Evolutionary conservation across 2,797 vertebrate species (phyloP), one percentile per base, ranked within the genome.

Genomic region (Sebastes jordani): DNA sequence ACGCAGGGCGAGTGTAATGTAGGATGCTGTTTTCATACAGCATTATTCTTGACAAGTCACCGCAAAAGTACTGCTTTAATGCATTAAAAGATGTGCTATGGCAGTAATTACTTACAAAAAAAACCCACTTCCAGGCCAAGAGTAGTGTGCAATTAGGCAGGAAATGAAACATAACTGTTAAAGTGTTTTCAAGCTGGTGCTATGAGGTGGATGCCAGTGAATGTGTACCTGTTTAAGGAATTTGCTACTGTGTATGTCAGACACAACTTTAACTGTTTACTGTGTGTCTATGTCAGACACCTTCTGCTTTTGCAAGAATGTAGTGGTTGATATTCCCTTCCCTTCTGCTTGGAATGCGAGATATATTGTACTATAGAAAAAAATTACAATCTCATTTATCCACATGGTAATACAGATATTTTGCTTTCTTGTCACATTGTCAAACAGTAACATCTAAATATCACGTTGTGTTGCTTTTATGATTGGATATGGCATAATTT

Each of bases 41-140:
- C 46, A 63, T 74, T 74, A 69, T 74, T 80, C 67, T 78, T 76
- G 64, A 84, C 68, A 5, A 76, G 30, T 49, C 18, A 38, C 71
- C 42, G 20, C 65, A 66, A 79, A 81, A 78, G 38, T 64, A 56
- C 0, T 63, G 38, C 70, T 70, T 68, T 46, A 71, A 65, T 69
- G 71, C 10, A 74, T 68, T 59, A n/a, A 76, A 66, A 54, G 58
- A 27, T 34, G 16, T 63, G 23, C 63, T 32, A 2, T 38, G 54
- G 4, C 55, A 38, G 29, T 68, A 71, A 72, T 74, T 77, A 34
- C 42, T n/a, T 30, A 46, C 62, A 71, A 81, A 74, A 11, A 49
- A 11, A 8, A 0, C 2, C 49, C 8, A 32, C 68, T 56, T 75
- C 38, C 22, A 52, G 49, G 56, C 0, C 54, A 78, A 25, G 22